Conservation (phyloP, 2,888 invertebrate genomes). For the Diogma glabrata region DNA sequence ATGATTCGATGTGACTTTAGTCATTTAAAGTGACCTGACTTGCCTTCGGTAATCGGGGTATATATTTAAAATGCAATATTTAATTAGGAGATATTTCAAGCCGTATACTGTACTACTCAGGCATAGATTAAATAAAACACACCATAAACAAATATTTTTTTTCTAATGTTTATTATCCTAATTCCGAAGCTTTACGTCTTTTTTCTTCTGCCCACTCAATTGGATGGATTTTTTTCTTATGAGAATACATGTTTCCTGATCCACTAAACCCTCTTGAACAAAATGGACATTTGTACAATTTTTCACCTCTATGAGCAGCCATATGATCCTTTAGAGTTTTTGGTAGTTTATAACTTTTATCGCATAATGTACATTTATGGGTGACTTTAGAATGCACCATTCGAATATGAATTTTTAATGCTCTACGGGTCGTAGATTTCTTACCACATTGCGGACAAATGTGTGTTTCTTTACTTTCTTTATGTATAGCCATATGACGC, state of each 20-base stretch:
- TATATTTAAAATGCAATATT: no score
- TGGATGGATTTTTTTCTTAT: conserved; percentile 17
- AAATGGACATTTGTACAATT: conserved; percentile 17
- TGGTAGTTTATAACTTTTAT: conserved; percentile 16
- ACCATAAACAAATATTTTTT: no score
- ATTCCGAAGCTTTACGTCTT: background rate
- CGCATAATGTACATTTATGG: conserved; percentile 16
- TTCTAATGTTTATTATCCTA: no score
- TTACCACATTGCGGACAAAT: conserved; percentile 15
- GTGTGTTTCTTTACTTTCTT: conserved; percentile 8
- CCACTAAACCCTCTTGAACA: conserved; percentile 19
- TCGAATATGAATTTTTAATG: conserved; percentile 16
- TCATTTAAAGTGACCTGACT: no score
- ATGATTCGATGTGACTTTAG: no score
- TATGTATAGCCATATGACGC: conserved; percentile 12
- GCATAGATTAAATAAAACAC: no score
- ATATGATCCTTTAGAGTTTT: conserved; percentile 17
- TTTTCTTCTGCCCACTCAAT: conserved; percentile 15
- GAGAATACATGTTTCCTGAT: conserved; percentile 17
- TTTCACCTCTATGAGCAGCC: conserved; percentile 17
- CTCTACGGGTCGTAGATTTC: conserved; percentile 15
- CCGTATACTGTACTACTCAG: no score
- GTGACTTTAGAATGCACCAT: conserved; percentile 13
- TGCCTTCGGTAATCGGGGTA: no score
- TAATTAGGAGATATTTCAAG: no score